phyloP scores from a whole-genome alignment of 1,140 invertebrate species.

The Lysiphlebus fabarum region DNA sequence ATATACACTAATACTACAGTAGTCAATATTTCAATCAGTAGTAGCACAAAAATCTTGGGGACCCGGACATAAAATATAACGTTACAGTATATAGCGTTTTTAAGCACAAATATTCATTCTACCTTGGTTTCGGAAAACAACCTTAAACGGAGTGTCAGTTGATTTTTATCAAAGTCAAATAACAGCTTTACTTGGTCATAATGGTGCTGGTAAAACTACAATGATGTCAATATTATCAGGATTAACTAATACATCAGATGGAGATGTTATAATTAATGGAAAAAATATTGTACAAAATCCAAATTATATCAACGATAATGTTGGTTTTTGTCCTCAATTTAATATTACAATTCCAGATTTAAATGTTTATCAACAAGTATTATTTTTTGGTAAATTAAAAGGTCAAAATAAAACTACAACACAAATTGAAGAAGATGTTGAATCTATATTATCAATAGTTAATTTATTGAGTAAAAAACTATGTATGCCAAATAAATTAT shows the following conservation, averaged over 20 bases:
- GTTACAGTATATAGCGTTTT: too few species aligned
- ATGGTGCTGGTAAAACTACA: slow-evolving; percentile 82
- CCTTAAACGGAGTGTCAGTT: slow-evolving; percentile 55
- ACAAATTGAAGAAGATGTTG: slow-evolving; percentile 39
- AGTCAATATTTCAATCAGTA: too few species aligned
- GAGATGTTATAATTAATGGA: slow-evolving; percentile 63
- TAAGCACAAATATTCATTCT: too few species aligned
- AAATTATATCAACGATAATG: slow-evolving; percentile 56
- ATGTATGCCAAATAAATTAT: slow-evolving; percentile 57
- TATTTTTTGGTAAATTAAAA: slow-evolving; percentile 72
- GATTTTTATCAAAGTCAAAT: slow-evolving; percentile 67
- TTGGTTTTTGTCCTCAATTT: slow-evolving; percentile 89
- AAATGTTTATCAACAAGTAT: slow-evolving; percentile 84
- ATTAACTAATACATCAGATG: slow-evolving; percentile 61
- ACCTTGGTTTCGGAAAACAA: too few species aligned
- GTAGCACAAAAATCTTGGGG: too few species aligned
- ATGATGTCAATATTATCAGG: slow-evolving; percentile 66
- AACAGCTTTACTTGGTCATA: slow-evolving; percentile 75
- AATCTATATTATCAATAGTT: slow-evolving; percentile 55
- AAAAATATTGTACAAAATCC: slow-evolving; percentile 64
- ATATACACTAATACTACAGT: too few species aligned
- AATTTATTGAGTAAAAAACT: slow-evolving; percentile 62
- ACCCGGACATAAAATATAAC: too few species aligned
- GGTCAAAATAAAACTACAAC: slow-evolving; percentile 33
- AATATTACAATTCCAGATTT: slow-evolving; percentile 89